A percentile compares a stretch with the other conserved stretches of the same genome.
Evolutionary conservation across 2,888 invertebrate species (phyloP).

Genomic region (Peribatodes rhomboidaria): DNA sequence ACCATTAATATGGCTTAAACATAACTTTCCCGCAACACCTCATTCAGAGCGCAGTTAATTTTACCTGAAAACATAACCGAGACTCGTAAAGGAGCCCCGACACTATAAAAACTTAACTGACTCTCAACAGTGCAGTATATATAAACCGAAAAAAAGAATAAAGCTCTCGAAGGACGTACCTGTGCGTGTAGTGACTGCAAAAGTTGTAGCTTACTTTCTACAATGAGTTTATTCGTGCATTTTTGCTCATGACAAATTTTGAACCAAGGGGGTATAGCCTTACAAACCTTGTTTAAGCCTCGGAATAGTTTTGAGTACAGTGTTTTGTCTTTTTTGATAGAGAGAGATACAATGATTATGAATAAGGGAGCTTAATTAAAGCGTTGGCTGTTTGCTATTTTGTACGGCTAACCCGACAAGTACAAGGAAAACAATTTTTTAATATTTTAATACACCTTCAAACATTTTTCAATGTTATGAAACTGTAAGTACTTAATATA

Average conservation of each 20-base stretch:
- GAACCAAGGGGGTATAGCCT: no score
- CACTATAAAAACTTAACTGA: slow-evolving; percentile 44
- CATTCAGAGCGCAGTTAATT: slow-evolving; percentile 34
- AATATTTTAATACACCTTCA: no score
- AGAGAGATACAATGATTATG: no score
- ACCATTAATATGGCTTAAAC: slow-evolving; percentile 6
- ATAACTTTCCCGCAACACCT: slow-evolving; percentile 15
- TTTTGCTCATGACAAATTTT: not conserved
- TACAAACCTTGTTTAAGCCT: no score
- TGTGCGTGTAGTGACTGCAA: slow-evolving; percentile 1
- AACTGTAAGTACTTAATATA: no score
- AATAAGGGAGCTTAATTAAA: no score
- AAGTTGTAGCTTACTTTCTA: not conserved
- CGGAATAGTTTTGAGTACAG: no score
- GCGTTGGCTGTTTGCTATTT: no score
- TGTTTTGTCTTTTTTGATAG: no score
- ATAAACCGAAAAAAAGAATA: slow-evolving; percentile 40
- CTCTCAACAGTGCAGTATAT: slow-evolving; percentile 46
- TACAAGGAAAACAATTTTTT: no score
- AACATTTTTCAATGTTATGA: no score
- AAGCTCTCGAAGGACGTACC: slow-evolving; percentile 5
- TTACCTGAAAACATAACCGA: slow-evolving; percentile 33
- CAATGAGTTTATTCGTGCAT: not conserved
- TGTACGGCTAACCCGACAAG: no score
- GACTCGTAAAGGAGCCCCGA: slow-evolving; percentile 37